phyloP scores from a whole-genome alignment of 2,113 vertebrate genomes.

The Lichenostomus cassidix region DNA sequence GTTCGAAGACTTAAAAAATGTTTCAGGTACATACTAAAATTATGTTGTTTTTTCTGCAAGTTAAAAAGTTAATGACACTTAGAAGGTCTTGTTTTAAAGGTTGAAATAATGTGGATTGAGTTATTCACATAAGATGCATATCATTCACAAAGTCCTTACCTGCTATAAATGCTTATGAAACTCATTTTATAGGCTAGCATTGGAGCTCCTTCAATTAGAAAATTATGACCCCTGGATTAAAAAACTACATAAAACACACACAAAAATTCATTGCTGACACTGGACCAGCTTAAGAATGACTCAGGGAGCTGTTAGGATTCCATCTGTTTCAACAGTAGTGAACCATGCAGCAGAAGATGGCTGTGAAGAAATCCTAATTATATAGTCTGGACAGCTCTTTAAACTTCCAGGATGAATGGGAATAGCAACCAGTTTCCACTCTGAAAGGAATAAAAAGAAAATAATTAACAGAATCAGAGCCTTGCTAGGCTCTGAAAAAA shows the following conservation, averaged over 20 bases:
- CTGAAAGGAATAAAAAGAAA: not conserved
- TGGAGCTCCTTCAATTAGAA: not conserved
- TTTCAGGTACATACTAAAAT: not conserved
- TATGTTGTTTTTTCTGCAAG: not conserved
- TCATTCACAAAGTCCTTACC: not conserved
- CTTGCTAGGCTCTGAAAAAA: not conserved
- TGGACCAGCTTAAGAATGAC: not conserved
- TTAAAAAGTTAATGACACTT: not conserved
- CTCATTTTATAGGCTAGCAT: not conserved
- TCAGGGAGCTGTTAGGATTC: not conserved
- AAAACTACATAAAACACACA: not conserved
- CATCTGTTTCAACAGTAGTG: not conserved
- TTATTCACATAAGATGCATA: not conserved
- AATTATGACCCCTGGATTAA: not conserved
- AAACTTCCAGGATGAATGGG: slow-evolving; percentile 4
- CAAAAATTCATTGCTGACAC: not conserved
- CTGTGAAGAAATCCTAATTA: not conserved
- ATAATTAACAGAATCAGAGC: not conserved
- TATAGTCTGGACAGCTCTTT: not conserved
- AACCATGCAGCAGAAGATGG: not conserved
- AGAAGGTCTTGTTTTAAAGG: not conserved
- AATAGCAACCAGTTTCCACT: not conserved
- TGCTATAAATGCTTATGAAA: not conserved
- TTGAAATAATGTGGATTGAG: not conserved
- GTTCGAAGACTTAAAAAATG: not conserved